These are phyloP conservation scores for Eledona agricola DNA, from an alignment of 2,888 invertebrate species.

Conservation along the genomic window DNA sequence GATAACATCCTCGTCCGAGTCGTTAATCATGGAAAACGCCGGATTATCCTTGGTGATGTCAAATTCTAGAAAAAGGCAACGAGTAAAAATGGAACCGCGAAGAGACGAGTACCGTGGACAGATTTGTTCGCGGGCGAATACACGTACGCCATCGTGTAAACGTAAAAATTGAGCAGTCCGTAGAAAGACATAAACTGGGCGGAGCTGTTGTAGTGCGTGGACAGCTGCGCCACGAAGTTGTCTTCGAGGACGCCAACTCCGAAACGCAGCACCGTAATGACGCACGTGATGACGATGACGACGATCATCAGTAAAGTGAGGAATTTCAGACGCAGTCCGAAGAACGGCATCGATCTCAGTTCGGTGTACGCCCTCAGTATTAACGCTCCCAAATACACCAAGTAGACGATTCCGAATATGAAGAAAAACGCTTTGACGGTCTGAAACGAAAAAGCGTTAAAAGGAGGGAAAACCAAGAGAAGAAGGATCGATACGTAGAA, in stretches of 20 bases:
- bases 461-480: too few relatives aligned
- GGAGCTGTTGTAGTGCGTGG: conserved; percentile 88
- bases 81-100: too few relatives aligned
- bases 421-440: conserved; percentile 92
- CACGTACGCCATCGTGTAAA: conserved; percentile 93
- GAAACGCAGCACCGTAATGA: conserved; percentile 83
- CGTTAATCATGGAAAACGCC: conserved; percentile 97
- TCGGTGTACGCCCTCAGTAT: conserved; percentile 93
- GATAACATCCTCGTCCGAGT: conserved; percentile 96
- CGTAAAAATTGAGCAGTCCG: conserved; percentile 91
- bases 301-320: conserved; percentile 86
- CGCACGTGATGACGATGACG: conserved; percentile 76
- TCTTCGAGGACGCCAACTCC: conserved; percentile 91
- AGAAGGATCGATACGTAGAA: conserved; percentile 80
- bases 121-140: conserved; percentile 86
- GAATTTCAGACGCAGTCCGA: conserved; percentile 92
- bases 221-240: conserved; percentile 90
- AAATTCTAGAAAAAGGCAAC: conserved; percentile 71
- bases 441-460: conserved; percentile 66
- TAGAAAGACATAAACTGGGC: conserved; percentile 97
- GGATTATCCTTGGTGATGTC: conserved; percentile 97
- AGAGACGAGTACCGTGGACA: conserved; percentile 87
- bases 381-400: conserved; percentile 84
- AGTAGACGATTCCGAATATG: conserved; percentile 82
- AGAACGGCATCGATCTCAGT: conserved; percentile 95